Evolutionary conservation across 2,888 invertebrate species (phyloP).

Genomic region (Salticus scenicus): DNA sequence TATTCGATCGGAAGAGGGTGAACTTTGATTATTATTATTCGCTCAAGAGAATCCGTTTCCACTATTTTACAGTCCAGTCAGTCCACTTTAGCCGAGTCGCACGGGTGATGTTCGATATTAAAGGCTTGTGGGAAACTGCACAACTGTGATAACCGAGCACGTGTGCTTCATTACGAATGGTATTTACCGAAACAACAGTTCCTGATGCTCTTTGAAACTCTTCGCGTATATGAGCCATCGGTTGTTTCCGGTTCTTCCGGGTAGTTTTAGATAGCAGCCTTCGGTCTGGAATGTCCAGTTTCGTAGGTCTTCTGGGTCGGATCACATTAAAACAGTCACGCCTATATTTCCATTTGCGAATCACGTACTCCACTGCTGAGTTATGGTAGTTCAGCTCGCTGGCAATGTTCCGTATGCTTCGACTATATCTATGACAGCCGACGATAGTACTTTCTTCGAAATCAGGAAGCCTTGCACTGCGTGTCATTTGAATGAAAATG

Average conservation of each 20-base stretch:
- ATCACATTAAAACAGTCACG: neutral
- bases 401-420: neutral
- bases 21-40: neutral
- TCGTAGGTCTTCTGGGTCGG: neutral
- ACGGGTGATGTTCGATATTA: neutral
- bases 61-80: neutral
- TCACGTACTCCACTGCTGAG: neutral
- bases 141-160: neutral
- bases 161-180: neutral
- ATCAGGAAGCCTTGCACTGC: neutral
- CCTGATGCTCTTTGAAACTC: neutral
- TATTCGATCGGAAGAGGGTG: neutral
- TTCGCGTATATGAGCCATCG: neutral
- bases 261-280: neutral
- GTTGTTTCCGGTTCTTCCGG: neutral
- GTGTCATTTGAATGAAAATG: constrained; percentile 6
- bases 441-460: neutral
- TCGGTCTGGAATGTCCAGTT: neutral
- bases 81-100: neutral
- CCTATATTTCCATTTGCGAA: neutral
- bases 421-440: neutral
- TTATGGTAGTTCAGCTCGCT: neutral
- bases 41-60: neutral
- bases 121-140: neutral
- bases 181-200: no score